Evolutionary conservation across 2,113 vertebrate genomes (phyloP), one percentile per base, ranked within the genome.

Genomic region (Anarhynchus alexandrinus): DNA sequence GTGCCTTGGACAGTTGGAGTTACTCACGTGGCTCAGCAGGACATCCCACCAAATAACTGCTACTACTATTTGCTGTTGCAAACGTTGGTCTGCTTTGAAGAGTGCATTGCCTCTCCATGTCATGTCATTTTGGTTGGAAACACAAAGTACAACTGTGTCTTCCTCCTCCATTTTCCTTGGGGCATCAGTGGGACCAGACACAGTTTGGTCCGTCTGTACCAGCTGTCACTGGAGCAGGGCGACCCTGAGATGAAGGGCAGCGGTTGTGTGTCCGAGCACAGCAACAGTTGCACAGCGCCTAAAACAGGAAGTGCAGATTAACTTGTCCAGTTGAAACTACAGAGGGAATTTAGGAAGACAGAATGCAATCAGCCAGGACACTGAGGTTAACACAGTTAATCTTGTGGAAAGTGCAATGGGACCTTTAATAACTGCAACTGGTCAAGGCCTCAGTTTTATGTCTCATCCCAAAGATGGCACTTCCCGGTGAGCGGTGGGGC

Each of bases 351-450:
- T 96, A 96, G 95, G 95, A 96, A 97, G 96, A 97, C 93, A 96
- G 95, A 97, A 96, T 97, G 91, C 97, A 97, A 96, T 97, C 95
- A 97, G 94, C 84, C 95, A 95, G 95, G 95, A 97, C 94, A 94
- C 96, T 82, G 91, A 97, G 97, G 95, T 97, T 97, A 94, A 97
- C 93, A 96, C 95, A 97, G 95, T 96, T 97, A 97, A 97, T 97
- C 94, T 97, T 96, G 94, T 96, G 95, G 97, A 97, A 97, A 94
- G 95, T 97, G 97, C 96, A 96, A 85, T 96, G 94, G 97, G 97
- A 95, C 96, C 95, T 96, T 97, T 97, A 94, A 97, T 97, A 97
- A 97, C 91, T 85, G 87, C 94, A 95, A 95, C 96, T 94, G 95
- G 95, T 97, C 96, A 95, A 97, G 95, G 95, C 96, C 95, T 95